Base-by-base conservation (phyloP, 2,113 vertebrate genomes). In the Glaucomys volans region DNA sequence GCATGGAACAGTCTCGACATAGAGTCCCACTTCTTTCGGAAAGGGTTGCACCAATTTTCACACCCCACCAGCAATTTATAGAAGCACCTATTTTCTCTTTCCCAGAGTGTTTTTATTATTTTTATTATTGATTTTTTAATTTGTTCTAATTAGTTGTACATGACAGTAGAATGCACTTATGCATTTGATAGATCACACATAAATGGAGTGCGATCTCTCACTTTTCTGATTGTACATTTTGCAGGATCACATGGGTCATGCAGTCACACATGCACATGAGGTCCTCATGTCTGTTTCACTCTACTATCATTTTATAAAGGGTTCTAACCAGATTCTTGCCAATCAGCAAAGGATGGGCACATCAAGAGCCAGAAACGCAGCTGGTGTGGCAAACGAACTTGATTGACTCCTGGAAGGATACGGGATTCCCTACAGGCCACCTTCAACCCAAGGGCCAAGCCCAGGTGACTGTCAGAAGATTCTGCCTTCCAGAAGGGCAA, bases 291-390 rank as follows among this genome's bases (percentile, higher is more conserved):
- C 44, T 9, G 9, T 8, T 6, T 47, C 44, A 47, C 44, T 47
- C 44, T 9, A 47, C 44, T 47, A 47, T 47, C 7, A 8, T 47
- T 47, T 47, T 47, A 47, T 54, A 66, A 95, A 83, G 50, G 16
- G 35, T 67, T 89, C 91, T 90, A 87, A 81, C 32, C n/a, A 77
- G 59, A 52, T 77, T 35, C 62, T 87, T 90, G 44, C 64, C 67
- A 17, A 26, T 3, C 16, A 24, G 16, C 30, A 26, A 13, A 50
- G 13, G n/a, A 28, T 5, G 0, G 9, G 57, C 3, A 1, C 5
- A 28, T 82, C 35, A 8, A 18, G 26, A 80, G 16, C 22, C 18
- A 37, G 20, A 82, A 32, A 37, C 3, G 9, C 3, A 8, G 5
- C 74, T n/a, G 5, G 0, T 2, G 0, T 62, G 35, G 30, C 22